phyloP scores from a whole-genome alignment of 1,140 invertebrate genomes.

The Diuraphis noxia region DNA sequence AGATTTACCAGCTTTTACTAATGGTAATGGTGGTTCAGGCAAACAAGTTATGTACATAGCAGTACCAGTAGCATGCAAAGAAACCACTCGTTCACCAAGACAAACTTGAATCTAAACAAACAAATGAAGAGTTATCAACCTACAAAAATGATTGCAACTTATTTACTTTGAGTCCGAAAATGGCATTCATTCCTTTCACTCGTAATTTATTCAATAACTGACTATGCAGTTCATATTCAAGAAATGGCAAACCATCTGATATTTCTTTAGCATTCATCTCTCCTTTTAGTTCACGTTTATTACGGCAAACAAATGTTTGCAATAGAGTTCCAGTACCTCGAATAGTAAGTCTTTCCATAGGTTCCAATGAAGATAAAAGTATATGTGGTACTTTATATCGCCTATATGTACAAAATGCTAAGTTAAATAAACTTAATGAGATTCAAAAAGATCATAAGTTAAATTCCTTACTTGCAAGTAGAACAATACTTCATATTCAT shows the following conservation, averaged over 20 bases:
- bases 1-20: slow-evolving; percentile 68
- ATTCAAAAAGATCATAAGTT: neutral
- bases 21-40: slow-evolving; percentile 70
- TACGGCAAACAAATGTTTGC: slow-evolving; percentile 77
- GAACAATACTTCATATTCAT: slow-evolving; percentile 70
- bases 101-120: slow-evolving; percentile 73
- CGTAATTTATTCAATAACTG: slow-evolving; percentile 88
- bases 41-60: slow-evolving; percentile 76
- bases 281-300: slow-evolving; percentile 76
- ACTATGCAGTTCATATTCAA: slow-evolving; percentile 94
- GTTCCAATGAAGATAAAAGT: slow-evolving; percentile 63
- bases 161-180: slow-evolving; percentile 77
- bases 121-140: slow-evolving; percentile 37
- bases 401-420: neutral
- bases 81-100: slow-evolving; percentile 83
- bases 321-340: slow-evolving; percentile 77
- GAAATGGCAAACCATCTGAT: slow-evolving; percentile 87
- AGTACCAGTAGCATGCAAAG: slow-evolving; percentile 86
- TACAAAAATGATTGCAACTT: neutral
- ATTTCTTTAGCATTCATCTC: slow-evolving; percentile 93
- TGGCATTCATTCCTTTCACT: slow-evolving; percentile 91
- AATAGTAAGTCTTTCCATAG: slow-evolving; percentile 73
- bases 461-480: slow-evolving; percentile 67
- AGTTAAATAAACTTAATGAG: neutral
- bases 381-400: slow-evolving; percentile 43